Percentiles rank a stretch among this genome's conserved stretches.
These are phyloP conservation scores for Hylaea fasciaria DNA, from an alignment of 2,888 invertebrate species.

Conservation along the genomic window DNA sequence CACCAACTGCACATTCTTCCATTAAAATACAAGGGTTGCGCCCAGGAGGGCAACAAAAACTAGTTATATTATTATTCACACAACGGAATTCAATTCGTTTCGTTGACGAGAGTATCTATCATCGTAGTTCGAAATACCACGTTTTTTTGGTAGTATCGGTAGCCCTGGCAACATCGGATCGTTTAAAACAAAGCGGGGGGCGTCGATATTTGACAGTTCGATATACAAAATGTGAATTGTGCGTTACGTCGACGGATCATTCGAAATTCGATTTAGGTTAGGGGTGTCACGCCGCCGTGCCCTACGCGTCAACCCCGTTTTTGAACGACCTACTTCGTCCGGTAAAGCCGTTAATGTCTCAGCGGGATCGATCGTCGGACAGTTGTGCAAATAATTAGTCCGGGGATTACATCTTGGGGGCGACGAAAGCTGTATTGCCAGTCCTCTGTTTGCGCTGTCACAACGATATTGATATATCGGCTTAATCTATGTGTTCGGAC, in stretches of 20 bases:
- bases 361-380: conserved; percentile 73
- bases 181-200: conserved; percentile 74
- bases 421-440: conserved; percentile 64
- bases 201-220: conserved; percentile 59
- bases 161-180: conserved; percentile 60
- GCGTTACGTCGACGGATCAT: conserved; percentile 46
- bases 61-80: conserved; percentile 76
- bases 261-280: conserved; percentile 72
- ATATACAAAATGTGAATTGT: conserved; percentile 55
- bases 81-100: conserved; percentile 64
- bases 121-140: conserved; percentile 60
- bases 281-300: conserved; percentile 76
- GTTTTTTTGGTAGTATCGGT: conserved; percentile 58
- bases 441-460: conserved; percentile 64
- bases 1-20: conserved; percentile 78
- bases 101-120: conserved; percentile 70
- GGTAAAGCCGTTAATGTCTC: conserved; percentile 81
- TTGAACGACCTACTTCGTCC: conserved; percentile 77
- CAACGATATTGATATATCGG: conserved; percentile 64
- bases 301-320: conserved; percentile 80
- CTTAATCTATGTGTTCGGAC: conserved; percentile 49
- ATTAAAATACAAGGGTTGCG: conserved; percentile 76
- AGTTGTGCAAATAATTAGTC: conserved; percentile 82
- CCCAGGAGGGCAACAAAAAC: conserved; percentile 75
- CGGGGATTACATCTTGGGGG: conserved; percentile 70